Evolutionary conservation across 2,113 vertebrate species (phyloP).

Genomic region (Zosterops hypoxanthus): DNA sequence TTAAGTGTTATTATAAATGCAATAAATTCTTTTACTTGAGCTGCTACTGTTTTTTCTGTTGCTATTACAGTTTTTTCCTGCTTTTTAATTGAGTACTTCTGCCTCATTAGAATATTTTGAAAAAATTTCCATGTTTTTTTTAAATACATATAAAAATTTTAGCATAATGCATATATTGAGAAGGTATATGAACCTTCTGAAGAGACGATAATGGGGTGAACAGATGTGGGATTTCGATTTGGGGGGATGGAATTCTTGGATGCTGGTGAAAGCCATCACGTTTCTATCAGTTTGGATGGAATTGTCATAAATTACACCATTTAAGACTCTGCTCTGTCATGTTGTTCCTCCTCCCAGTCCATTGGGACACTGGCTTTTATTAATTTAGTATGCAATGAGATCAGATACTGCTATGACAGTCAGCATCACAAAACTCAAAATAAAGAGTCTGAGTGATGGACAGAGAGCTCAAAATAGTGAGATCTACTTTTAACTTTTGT

Average conservation of each 20-base stretch:
- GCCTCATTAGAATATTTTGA: not conserved
- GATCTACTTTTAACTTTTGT: not conserved
- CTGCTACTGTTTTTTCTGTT: not conserved
- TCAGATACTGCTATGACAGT: not conserved
- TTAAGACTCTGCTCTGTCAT: not conserved
- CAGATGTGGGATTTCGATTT: not conserved
- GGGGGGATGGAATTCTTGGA: not conserved
- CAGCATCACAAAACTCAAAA: not conserved
- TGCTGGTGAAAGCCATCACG: not conserved
- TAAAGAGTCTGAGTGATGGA: not conserved
- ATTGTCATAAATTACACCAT: not conserved
- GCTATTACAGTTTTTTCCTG: not conserved
- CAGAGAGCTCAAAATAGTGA: not conserved
- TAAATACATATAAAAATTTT: not conserved
- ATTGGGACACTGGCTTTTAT: not conserved
- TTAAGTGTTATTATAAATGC: not conserved
- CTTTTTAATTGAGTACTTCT: not conserved
- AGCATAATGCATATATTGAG: not conserved
- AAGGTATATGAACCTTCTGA: not conserved
- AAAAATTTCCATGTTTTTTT: not conserved
- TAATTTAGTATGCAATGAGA: not conserved
- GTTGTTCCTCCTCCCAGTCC: not conserved
- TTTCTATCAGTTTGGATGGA: not conserved
- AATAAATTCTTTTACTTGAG: not conserved
- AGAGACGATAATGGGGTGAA: not conserved